A percentile compares a stretch with the other conserved stretches of the same genome.
phyloP scores from a whole-genome alignment of 1,140 invertebrate species.

The Maniola jurtina region DNA sequence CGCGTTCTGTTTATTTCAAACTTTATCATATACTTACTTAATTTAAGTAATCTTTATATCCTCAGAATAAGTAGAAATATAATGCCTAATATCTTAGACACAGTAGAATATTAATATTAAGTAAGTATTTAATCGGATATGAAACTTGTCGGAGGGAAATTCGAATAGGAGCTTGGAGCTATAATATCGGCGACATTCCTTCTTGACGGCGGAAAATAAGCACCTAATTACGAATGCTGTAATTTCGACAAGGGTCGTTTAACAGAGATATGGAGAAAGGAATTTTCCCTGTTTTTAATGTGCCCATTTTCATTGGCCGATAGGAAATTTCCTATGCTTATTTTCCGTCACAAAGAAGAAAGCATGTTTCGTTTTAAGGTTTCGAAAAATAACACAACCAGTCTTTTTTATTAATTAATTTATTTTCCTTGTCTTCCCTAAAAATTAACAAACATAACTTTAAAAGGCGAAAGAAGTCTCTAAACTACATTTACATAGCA shows the following conservation, averaged over 20 bases:
- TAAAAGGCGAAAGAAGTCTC: constrained; percentile 53
- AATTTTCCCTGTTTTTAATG: constrained; percentile 4
- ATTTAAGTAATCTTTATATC: too few species aligned
- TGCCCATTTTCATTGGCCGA: neutral
- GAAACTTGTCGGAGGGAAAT: constrained; percentile 1
- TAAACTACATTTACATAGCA: constrained; percentile 44
- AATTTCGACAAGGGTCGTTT: constrained; percentile 9
- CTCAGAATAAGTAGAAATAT: too few species aligned
- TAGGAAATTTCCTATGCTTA: neutral
- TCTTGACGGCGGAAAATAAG: constrained; percentile 2
- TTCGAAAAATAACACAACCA: constrained; percentile 8
- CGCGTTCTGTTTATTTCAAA: too few species aligned
- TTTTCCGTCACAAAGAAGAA: constrained; percentile 9
- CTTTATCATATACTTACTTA: too few species aligned
- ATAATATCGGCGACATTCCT: neutral
- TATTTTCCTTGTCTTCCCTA: constrained; percentile 63
- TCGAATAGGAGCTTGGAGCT: neutral
- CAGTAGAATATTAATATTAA: neutral
- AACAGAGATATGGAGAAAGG: constrained; percentile 6
- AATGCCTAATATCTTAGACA: neutral
- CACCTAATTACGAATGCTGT: constrained; percentile 14
- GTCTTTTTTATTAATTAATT: constrained; percentile 51
- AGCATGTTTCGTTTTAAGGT: constrained; percentile 4
- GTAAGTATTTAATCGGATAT: neutral
- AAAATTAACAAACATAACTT: constrained; percentile 65